Conservation (phyloP, 53 echinoderm and acorn worm species). For the Temnopleurus reevesii region DNA sequence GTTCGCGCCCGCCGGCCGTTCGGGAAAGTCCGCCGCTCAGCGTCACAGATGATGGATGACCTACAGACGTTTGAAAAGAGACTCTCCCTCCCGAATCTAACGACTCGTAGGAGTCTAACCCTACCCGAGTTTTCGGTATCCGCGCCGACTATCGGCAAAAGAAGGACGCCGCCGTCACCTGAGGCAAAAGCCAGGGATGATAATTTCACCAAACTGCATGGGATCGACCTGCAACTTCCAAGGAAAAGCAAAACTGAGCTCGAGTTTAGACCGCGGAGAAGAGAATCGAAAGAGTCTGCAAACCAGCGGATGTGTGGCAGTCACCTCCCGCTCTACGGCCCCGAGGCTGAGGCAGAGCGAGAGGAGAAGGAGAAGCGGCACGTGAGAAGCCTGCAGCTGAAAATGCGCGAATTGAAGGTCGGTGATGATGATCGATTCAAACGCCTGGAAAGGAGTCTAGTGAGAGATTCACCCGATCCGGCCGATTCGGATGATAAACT, state of each 20-base stretch:
- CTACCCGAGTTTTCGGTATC: conserved; percentile 42
- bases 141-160: conserved; percentile 5
- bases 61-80: conserved; percentile 28
- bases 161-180: background rate
- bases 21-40: conserved; percentile 57
- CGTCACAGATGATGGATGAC: conserved; percentile 62
- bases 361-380: conserved; percentile 59
- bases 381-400: conserved; percentile 61
- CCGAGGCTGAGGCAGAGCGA: conserved; percentile 66
- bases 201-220: conserved; percentile 66
- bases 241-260: conserved; percentile 40
- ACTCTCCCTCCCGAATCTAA: background rate
- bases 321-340: conserved; percentile 75
- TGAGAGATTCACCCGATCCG: background rate
- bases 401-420: conserved; percentile 63
- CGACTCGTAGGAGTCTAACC: conserved; percentile 41
- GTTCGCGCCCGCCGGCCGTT: conserved; percentile 80
- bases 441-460: conserved; percentile 51
- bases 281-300: background rate
- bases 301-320: conserved; percentile 48
- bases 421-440: conserved; percentile 67
- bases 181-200: background rate
- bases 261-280: background rate
- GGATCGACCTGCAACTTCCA: conserved; percentile 56
- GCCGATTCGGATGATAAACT: background rate